A percentile compares a stretch with the other conserved stretches of the same genome.
These are phyloP conservation scores for Tarsius wallacei DNA, from an alignment of 2,797 vertebrate genomes.

Conservation along the genomic window DNA sequence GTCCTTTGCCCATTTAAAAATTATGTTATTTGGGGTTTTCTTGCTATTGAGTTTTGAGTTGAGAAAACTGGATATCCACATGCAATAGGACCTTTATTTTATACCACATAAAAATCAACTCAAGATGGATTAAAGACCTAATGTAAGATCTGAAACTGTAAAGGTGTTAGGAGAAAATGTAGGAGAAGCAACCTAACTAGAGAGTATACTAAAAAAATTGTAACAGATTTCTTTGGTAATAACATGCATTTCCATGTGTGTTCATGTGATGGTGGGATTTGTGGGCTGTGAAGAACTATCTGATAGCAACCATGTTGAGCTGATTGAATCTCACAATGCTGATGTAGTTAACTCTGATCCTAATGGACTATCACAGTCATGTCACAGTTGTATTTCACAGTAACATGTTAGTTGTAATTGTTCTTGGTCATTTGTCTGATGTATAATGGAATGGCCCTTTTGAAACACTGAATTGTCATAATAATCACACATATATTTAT, in stretches of 20 bases:
- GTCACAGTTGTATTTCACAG: neutral
- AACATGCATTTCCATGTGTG: neutral
- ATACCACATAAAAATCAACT: neutral
- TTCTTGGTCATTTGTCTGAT: slow-evolving; percentile 17
- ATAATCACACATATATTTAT: neutral
- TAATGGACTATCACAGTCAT: neutral
- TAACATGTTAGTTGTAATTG: neutral
- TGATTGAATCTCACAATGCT: neutral
- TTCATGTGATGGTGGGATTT: neutral
- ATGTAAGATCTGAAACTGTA: neutral
- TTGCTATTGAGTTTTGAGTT: neutral
- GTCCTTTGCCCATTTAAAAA: neutral
- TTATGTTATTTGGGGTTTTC: neutral
- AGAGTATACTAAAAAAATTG: neutral
- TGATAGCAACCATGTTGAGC: neutral
- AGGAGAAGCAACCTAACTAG: neutral
- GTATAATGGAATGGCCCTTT: neutral
- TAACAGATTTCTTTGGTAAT: slow-evolving; percentile 19
- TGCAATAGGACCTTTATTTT: neutral
- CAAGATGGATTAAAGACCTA: neutral
- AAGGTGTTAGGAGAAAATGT: neutral
- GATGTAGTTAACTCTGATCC: neutral
- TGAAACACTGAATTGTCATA: slow-evolving; percentile 43
- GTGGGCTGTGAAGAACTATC: neutral
- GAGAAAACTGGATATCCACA: neutral